Percentiles rank a stretch among this genome's conserved stretches.
phyloP scores from a whole-genome alignment of 2,888 invertebrate species.

The Sisyra nigra region DNA sequence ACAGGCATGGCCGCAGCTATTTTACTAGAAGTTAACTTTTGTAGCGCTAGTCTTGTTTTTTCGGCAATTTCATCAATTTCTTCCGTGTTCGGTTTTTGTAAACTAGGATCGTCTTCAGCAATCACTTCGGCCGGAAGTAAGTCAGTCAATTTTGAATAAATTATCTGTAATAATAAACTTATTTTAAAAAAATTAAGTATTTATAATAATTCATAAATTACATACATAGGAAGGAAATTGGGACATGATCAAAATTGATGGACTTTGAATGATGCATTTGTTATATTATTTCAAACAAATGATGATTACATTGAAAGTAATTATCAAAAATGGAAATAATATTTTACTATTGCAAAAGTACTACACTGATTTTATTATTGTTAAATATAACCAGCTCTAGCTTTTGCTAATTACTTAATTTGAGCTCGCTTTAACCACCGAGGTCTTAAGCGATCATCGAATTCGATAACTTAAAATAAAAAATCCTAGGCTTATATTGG shows the following conservation, averaged over 20 bases:
- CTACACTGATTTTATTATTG: not conserved
- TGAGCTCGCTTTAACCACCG: not conserved
- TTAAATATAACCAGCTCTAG: not conserved
- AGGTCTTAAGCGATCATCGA: not conserved
- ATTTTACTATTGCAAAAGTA: not conserved
- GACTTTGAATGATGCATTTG: not conserved
- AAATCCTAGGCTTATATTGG: too few relatives aligned
- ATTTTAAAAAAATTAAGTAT: too few relatives aligned
- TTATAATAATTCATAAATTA: too few relatives aligned
- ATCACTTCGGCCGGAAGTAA: slow-evolving; percentile 80
- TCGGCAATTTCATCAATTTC: slow-evolving; percentile 79
- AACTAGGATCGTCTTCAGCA: slow-evolving; percentile 76
- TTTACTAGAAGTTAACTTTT: slow-evolving; percentile 75
- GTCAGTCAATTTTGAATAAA: slow-evolving; percentile 88
- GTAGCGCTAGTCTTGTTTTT: slow-evolving; percentile 71
- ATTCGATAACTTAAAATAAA: not conserved
- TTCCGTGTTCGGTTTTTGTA: slow-evolving; percentile 81
- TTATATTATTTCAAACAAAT: too few relatives aligned
- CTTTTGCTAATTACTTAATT: not conserved
- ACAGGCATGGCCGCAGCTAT: slow-evolving; percentile 96
- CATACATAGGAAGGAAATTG: too few relatives aligned
- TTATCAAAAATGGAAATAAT: not conserved
- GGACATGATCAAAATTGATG: too few relatives aligned
- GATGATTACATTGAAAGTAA: not conserved
- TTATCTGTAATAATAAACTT: slow-evolving; percentile 53